Conservation (phyloP, 2,797 vertebrate genomes). For the Brotula barbata region DNA sequence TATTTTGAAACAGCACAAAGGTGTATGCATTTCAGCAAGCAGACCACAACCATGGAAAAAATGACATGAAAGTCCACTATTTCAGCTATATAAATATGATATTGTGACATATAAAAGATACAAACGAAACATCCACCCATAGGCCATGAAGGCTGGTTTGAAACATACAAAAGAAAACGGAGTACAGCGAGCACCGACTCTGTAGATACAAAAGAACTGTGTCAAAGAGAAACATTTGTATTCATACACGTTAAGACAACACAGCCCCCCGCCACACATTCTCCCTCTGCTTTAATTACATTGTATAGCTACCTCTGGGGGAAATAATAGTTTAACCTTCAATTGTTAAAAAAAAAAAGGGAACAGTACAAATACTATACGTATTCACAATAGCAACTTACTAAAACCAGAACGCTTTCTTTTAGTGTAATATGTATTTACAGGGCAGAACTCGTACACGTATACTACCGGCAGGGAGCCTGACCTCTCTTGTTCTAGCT, state of each 20-base stretch:
- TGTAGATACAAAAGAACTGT: constrained; percentile 72
- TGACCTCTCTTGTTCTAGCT: constrained; percentile 58
- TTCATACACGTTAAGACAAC: constrained; percentile 76
- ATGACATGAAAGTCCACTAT: constrained; percentile 75
- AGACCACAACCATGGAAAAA: constrained; percentile 79
- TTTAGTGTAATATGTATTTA: constrained; percentile 79
- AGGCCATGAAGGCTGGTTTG: constrained; percentile 59
- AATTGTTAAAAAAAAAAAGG: constrained; percentile 51
- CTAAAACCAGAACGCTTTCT: constrained; percentile 72
- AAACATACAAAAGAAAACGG: constrained; percentile 72
- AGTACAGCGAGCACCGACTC: constrained; percentile 75
- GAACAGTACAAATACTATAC: constrained; percentile 75
- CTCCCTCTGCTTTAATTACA: constrained; percentile 66
- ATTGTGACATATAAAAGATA: constrained; percentile 77
- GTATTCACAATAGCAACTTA: constrained; percentile 81
- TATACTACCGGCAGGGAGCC: constrained; percentile 66
- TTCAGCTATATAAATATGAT: constrained; percentile 80
- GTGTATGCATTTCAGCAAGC: constrained; percentile 84
- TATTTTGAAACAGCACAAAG: constrained; percentile 83
- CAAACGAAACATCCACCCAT: constrained; percentile 64
- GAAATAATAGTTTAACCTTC: constrained; percentile 49
- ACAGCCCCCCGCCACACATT: constrained; percentile 51
- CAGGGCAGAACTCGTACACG: constrained; percentile 63
- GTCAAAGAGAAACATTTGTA: constrained; percentile 70
- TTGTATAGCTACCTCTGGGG: constrained; percentile 63